Evolutionary conservation across 2,797 vertebrate genomes (phyloP).

Genomic region (Poeciliopsis presidionis): DNA sequence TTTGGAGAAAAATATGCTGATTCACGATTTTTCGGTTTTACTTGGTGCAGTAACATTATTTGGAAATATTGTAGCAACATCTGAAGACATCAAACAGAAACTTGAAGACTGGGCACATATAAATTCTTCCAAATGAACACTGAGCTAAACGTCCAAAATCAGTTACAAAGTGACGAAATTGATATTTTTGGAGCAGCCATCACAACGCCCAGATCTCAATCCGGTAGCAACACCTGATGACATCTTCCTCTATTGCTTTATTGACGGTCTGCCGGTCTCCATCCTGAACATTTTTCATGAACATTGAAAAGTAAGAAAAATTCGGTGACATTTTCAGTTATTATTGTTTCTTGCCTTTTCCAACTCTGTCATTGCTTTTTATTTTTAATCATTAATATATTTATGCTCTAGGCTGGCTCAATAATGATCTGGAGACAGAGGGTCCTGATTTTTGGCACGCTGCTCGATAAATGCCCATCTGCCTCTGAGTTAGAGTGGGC

Average conservation of each 20-base stretch:
- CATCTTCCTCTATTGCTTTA: not conserved
- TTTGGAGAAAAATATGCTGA: no score
- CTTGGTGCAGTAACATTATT: not conserved
- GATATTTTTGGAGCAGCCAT: not conserved
- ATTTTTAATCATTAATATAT: not conserved
- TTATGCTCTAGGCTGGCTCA: not conserved
- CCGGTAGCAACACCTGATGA: not conserved
- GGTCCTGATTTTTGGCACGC: not conserved
- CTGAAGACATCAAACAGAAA: not conserved
- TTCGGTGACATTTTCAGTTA: not conserved
- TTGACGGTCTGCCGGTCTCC: not conserved
- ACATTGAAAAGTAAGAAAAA: not conserved
- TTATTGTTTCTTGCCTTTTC: not conserved
- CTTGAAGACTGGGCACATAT: not conserved
- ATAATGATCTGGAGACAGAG: not conserved
- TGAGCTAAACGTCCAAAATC: not conserved
- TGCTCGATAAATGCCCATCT: not conserved
- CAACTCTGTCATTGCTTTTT: not conserved
- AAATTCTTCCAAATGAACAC: not conserved
- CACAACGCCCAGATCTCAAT: not conserved
- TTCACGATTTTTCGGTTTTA: not conserved
- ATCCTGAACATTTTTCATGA: not conserved
- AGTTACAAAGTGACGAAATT: not conserved
- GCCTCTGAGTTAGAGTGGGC: not conserved
- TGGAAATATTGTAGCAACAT: not conserved